Conservation (phyloP, 2,113 vertebrate species). For the Neolamprologus sp. region DNA sequence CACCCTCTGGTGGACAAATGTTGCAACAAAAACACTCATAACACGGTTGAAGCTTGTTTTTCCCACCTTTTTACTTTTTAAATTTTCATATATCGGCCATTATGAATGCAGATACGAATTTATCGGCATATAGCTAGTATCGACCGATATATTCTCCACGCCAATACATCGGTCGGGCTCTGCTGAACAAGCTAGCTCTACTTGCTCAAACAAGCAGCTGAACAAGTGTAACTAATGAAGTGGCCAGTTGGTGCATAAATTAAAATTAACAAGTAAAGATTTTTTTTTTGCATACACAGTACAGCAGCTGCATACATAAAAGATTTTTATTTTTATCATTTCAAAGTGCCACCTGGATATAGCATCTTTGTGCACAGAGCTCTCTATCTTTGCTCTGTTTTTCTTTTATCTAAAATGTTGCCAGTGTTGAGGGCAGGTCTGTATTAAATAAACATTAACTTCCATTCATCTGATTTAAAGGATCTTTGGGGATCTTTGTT, state of each 20-base stretch:
- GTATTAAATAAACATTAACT: not conserved
- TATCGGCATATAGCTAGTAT: not conserved
- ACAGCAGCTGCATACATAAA: not conserved
- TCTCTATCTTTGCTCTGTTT: not conserved
- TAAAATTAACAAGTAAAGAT: not conserved
- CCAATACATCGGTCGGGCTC: not conserved
- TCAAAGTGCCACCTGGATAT: not conserved
- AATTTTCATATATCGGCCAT: not conserved
- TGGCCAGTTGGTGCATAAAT: not conserved
- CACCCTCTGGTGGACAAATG: not conserved
- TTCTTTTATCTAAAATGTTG: not conserved
- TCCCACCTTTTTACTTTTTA: accelerated
- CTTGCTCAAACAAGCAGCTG: not conserved
- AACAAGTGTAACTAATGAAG: not conserved
- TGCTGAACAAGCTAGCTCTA: not conserved
- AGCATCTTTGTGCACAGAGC: not conserved
- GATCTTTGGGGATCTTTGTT: not conserved
- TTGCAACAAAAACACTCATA: not conserved
- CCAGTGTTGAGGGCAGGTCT: not conserved
- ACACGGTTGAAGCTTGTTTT: accelerated
- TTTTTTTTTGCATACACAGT: not conserved
- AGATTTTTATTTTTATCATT: not conserved
- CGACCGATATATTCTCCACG: not conserved
- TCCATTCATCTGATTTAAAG: not conserved
- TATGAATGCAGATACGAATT: not conserved